A percentile compares a stretch with the other conserved stretches of the same genome.
Conservation (phyloP, 2,888 invertebrate species). For the Plebejus melissa region DNA sequence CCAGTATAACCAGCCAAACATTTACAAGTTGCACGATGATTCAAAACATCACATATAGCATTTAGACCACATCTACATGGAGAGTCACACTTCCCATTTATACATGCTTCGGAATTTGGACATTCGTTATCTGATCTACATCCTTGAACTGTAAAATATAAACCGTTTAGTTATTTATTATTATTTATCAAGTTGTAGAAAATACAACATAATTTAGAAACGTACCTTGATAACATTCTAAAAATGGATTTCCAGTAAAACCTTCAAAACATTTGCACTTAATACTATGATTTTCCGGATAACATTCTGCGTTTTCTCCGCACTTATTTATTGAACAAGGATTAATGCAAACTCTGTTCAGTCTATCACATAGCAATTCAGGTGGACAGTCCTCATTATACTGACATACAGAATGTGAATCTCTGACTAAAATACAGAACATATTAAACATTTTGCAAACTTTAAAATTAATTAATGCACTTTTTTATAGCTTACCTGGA, state of each 20-base stretch:
- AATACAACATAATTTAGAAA: not conserved
- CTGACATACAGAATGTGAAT: slow-evolving; percentile 83
- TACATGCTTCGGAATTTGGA: slow-evolving; percentile 85
- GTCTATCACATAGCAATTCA: slow-evolving; percentile 89
- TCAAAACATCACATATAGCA: slow-evolving; percentile 89
- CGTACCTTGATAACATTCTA: slow-evolving; percentile 83
- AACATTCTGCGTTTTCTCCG: slow-evolving; percentile 89
- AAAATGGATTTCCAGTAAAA: slow-evolving; percentile 87
- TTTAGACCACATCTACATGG: slow-evolving; percentile 89
- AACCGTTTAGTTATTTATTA: not conserved
- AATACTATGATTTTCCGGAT: slow-evolving; percentile 86
- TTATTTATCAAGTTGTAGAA: not conserved
- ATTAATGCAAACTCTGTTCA: slow-evolving; percentile 90
- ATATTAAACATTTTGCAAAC: slow-evolving; percentile 17
- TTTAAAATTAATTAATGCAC: not conserved
- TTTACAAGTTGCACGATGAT: slow-evolving; percentile 89
- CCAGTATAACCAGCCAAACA: slow-evolving; percentile 90
- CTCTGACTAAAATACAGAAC: slow-evolving; percentile 51
- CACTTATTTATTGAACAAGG: slow-evolving; percentile 89
- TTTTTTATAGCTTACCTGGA: slow-evolving; percentile 78
- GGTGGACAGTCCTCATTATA: slow-evolving; percentile 95
- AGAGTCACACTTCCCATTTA: slow-evolving; percentile 86
- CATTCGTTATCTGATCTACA: slow-evolving; percentile 87
- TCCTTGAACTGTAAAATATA: slow-evolving; percentile 77
- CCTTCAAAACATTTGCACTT: slow-evolving; percentile 87